Base-by-base conservation (phyloP, 1,140 invertebrate genomes). In the Achroia grisella region DNA sequence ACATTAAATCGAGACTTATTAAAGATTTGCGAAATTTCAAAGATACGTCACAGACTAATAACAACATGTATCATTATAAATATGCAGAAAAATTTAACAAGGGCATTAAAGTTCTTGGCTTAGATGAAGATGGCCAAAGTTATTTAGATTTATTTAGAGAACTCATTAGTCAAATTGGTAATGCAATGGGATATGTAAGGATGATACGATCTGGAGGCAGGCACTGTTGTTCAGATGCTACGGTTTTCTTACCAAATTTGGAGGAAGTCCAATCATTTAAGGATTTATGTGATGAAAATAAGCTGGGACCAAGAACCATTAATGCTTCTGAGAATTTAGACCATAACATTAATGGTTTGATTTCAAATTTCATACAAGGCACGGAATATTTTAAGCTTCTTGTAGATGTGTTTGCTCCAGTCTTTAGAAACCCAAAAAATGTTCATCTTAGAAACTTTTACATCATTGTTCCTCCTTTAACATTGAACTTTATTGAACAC, bases 371-470 rank as follows among this genome's bases (percentile, higher is more conserved):
- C 71, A 93, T 94, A 27, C 95, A 97, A 71, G 94, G 95, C 13
- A 97, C 95, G 4, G 95, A 98, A 77, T 99, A 98, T 84, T 98
- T 99, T 69, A 95, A 96, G 89, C 87, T 99, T 28, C 87, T 99
- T 3, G 92, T 98, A 4, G 93, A 97, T 70, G 97, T 97, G 4
- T 99, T 99, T 86, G 89, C 94, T 3, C 91, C 94, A 1, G 94
- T 95, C 15, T 95, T 98, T 62, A 88, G 94, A 30, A 93, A 97
- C 77, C 84, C 89, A 0, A 95, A 96, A 68, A 97, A 97, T 86
- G 88, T 92, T 42, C 98, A 99, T 87, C 87, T 99, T 11, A 92
- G 92, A 62, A 97, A 97, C 72, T 99, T 99, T 77, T 97, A 93
- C 70, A 91, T 97, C 1, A 97, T 99, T 52, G 88, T 99, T 32